phyloP scores from a whole-genome alignment of 2,113 vertebrate species.

The Oriolus oriolus region DNA sequence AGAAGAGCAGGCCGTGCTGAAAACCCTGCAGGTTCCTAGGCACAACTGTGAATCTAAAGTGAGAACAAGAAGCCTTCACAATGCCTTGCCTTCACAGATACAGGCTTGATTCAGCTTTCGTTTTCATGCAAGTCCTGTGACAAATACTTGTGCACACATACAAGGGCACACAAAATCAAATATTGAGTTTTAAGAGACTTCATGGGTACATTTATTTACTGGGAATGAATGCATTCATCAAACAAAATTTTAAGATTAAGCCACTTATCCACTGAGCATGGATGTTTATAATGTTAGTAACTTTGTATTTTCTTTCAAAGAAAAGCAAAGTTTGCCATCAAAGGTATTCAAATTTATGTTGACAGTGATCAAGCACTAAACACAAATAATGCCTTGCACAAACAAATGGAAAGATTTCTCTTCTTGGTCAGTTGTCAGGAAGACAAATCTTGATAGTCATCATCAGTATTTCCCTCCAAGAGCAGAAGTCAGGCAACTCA shows the following conservation, averaged over 20 bases:
- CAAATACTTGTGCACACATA: background rate
- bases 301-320: background rate
- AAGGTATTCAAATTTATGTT: background rate
- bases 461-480: background rate
- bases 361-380: background rate
- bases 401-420: background rate
- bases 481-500: background rate
- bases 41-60: background rate
- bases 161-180: background rate
- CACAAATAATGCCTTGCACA: background rate
- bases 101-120: background rate
- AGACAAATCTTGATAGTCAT: background rate
- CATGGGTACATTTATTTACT: background rate
- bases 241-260: conserved; percentile 6
- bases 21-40: background rate
- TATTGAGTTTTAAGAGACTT: background rate
- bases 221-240: background rate
- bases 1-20: background rate
- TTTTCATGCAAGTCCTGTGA: background rate
- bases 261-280: background rate
- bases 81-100: background rate
- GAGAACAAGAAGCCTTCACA: background rate
- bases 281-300: background rate
- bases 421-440: background rate
- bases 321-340: background rate